These are phyloP conservation scores for Clarias laeviceps DNA, from an alignment of 2,797 vertebrate genomes.

Conservation along the genomic window DNA sequence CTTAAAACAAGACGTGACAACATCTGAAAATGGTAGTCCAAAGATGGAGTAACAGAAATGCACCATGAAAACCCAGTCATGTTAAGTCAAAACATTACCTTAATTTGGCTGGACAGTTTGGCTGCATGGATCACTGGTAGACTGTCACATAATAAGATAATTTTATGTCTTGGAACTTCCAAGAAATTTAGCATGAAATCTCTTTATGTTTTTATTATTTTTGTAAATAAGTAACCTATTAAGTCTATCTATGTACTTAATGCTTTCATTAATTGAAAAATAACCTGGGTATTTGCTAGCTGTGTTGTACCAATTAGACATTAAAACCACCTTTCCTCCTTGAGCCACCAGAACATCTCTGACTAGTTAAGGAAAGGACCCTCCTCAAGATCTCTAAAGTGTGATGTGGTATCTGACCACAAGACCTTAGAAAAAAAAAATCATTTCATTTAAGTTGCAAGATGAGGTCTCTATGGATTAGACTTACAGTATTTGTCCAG, in stretches of 20 bases:
- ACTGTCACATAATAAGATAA: slow-evolving; percentile 25
- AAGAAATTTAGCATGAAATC: slow-evolving; percentile 14
- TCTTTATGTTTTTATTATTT: slow-evolving; percentile 14
- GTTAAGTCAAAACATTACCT: slow-evolving; percentile 34
- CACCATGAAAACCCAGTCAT: slow-evolving; percentile 28
- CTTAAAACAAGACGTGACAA: slow-evolving; percentile 27
- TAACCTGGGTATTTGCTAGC: neutral
- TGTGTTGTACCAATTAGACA: neutral
- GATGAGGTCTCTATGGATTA: too few species aligned
- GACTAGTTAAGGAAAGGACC: too few species aligned
- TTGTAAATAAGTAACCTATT: neutral
- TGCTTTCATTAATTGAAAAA: neutral
- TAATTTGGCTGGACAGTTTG: neutral
- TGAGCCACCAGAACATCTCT: too few species aligned
- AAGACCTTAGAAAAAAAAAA: too few species aligned
- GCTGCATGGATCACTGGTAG: slow-evolving; percentile 19
- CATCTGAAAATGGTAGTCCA: slow-evolving; percentile 15
- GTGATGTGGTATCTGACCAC: too few species aligned
- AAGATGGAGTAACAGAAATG: neutral
- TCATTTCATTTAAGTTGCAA: too few species aligned
- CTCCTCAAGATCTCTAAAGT: too few species aligned
- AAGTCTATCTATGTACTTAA: neutral
- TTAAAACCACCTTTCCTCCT: too few species aligned
- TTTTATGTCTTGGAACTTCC: slow-evolving; percentile 18
- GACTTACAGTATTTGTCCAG: too few species aligned